Evolutionary conservation across 2,888 invertebrate species (phyloP).

Genomic region (Bedellia somnulentella): DNA sequence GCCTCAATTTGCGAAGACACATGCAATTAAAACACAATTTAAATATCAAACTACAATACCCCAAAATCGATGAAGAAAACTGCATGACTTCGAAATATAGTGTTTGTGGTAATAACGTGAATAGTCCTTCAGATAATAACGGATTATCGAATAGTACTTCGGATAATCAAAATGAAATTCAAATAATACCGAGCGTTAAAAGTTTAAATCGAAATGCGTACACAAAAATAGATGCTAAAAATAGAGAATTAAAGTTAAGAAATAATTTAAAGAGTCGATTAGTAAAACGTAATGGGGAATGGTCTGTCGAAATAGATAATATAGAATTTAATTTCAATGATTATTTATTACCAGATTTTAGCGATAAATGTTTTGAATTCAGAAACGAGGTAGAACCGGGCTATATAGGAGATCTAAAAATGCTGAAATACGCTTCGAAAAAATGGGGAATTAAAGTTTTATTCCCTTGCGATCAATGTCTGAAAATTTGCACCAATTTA

Average conservation of each 20-base stretch:
- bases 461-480: slow-evolving; percentile 33
- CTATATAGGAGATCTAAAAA: slow-evolving; percentile 25
- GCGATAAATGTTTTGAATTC: slow-evolving; percentile 13
- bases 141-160: slow-evolving; percentile 11
- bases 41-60: slow-evolving; percentile 17
- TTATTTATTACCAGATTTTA: slow-evolving; percentile 20
- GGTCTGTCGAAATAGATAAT: slow-evolving; percentile 28
- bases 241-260: slow-evolving; percentile 17
- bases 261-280: slow-evolving; percentile 24
- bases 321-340: slow-evolving; percentile 14
- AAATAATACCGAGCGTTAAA: slow-evolving; percentile 35
- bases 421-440: slow-evolving; percentile 21
- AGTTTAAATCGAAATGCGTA: slow-evolving; percentile 27
- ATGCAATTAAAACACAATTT: slow-evolving; percentile 19
- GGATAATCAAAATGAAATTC: slow-evolving; percentile 21
- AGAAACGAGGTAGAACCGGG: slow-evolving; percentile 12
- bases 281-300: slow-evolving; percentile 27
- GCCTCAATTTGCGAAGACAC: slow-evolving; percentile 18
- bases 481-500: slow-evolving; percentile 31
- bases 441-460: slow-evolving; percentile 23
- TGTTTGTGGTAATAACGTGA: slow-evolving; percentile 11
- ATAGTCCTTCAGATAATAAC: not conserved
- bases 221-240: slow-evolving; percentile 23
- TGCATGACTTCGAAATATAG: slow-evolving; percentile 17
- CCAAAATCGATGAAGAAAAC: slow-evolving; percentile 17